phyloP scores from a whole-genome alignment of 2,113 vertebrate species.

The Triplophysa dalaica region DNA sequence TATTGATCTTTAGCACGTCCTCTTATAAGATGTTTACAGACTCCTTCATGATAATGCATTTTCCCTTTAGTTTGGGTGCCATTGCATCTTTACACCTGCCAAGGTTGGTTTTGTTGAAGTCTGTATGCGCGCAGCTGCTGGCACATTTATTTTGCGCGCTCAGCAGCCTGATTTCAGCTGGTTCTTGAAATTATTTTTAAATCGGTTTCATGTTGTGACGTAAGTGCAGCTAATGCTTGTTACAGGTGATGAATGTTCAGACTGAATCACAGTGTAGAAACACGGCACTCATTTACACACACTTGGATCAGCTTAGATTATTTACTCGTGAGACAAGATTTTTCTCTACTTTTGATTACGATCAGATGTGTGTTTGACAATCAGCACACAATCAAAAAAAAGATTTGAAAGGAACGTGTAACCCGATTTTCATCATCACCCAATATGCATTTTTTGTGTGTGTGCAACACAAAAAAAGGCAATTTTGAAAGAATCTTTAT shows the following conservation, averaged over 20 bases:
- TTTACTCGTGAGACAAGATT: no score
- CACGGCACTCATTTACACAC: not conserved
- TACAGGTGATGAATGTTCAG: constrained; percentile 12
- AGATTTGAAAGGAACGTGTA: no score
- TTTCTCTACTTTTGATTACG: not conserved
- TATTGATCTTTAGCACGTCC: no score
- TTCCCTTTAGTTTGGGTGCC: not conserved
- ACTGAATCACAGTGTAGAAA: not conserved
- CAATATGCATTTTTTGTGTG: no score
- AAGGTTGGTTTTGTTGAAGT: not conserved
- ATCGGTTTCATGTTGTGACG: constrained; percentile 2
- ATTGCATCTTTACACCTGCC: not conserved
- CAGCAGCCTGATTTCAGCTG: constrained; percentile 16
- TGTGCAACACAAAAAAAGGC: no score
- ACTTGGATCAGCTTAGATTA: not conserved
- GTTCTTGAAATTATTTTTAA: constrained; percentile 24
- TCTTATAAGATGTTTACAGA: no score
- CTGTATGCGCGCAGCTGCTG: not conserved
- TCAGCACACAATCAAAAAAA: no score
- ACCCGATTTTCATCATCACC: no score
- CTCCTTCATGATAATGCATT: no score
- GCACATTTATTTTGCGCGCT: not conserved
- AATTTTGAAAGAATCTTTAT: no score
- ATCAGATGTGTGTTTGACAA: not conserved
- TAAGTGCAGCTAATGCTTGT: constrained; percentile 9